Evolutionary conservation across 2,113 vertebrate genomes (phyloP), one percentile per base, ranked within the genome.

Genomic region (Proteles cristata): DNA sequence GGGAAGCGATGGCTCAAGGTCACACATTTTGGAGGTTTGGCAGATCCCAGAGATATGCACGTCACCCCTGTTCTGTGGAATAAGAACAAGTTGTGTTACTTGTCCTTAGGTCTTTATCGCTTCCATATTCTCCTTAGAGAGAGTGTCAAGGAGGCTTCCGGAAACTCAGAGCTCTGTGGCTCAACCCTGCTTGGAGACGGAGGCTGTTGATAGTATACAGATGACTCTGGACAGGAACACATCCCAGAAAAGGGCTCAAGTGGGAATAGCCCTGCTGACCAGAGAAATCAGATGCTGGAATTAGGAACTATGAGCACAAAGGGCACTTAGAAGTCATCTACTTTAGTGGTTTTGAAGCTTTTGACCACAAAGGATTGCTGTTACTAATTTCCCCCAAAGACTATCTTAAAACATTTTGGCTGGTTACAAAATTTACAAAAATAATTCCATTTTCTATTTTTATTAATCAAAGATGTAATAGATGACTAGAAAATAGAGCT

Each of bases 331-430:
- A 82, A 23, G 28, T 77, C 50, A 21, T 61, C 33, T 25, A 15
- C 35, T 14, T 61, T 23, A 45, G 65, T 39, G 35, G 8, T 43
- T 71, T 65, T 23, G 28, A 77, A 68, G 5, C 33, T 87, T 82
- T 76, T 63, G 4, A 80, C 50, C 45, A 71, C 85, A 53, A 76
- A 88, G 11, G 39, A 58, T 28, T 15, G 3, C 17, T 61, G 74
- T 43, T 83, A 25, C n/a, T 83, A 10, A n/a, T 93, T 90, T 87
- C 25, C 58, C 14, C 43, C 50, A 35, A 80, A 35, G 35, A 87
- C 9, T 92, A 48, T 77, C 87, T 86, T 58, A 82, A 95, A 94
- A 88, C 79, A 68, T 66, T 91, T 90, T 69, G 45, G 28, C 82
- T 88, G 81, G 43, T 76, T 77, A 91, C 26, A 61, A 25, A 11